Evolutionary conservation across 2,113 vertebrate genomes (phyloP).

Genomic region (Symphodus melops): DNA sequence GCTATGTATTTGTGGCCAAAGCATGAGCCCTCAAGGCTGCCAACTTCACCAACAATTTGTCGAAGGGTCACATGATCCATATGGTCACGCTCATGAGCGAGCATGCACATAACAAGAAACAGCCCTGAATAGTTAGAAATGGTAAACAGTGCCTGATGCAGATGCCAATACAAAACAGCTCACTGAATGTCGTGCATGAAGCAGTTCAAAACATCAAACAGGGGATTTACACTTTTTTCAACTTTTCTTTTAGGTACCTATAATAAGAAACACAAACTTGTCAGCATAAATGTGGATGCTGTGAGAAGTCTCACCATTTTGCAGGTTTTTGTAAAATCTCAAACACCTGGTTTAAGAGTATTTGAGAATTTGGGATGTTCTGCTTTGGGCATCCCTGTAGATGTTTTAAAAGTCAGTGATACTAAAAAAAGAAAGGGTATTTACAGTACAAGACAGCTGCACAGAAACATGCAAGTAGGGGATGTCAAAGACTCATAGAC

Average conservation of each 20-base stretch:
- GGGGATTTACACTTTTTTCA: not conserved
- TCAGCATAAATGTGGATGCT: not conserved
- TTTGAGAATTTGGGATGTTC: not conserved
- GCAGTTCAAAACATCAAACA: conserved; percentile 7
- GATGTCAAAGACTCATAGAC: too few relatives aligned
- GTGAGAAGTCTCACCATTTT: not conserved
- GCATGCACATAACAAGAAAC: conserved; percentile 69
- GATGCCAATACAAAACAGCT: conserved; percentile 48
- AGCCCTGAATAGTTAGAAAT: conserved; percentile 38
- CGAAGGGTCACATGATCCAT: conserved; percentile 52
- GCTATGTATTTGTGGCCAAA: conserved; percentile 7
- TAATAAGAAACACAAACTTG: not conserved
- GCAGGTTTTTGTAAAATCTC: not conserved
- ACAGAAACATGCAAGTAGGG: too few relatives aligned
- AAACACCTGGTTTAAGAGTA: not conserved
- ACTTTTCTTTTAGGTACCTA: not conserved
- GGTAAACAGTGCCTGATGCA: conserved; percentile 57
- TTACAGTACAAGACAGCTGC: too few relatives aligned
- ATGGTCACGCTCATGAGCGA: conserved; percentile 50
- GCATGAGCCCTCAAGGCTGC: conserved; percentile 19
- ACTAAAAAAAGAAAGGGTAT: not conserved
- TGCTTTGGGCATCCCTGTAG: not conserved
- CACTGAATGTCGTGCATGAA: conserved; percentile 2
- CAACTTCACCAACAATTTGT: conserved; percentile 51
- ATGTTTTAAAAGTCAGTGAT: not conserved